Evolutionary conservation across 2,888 invertebrate genomes (phyloP).

Genomic region (Troilus luridus): DNA sequence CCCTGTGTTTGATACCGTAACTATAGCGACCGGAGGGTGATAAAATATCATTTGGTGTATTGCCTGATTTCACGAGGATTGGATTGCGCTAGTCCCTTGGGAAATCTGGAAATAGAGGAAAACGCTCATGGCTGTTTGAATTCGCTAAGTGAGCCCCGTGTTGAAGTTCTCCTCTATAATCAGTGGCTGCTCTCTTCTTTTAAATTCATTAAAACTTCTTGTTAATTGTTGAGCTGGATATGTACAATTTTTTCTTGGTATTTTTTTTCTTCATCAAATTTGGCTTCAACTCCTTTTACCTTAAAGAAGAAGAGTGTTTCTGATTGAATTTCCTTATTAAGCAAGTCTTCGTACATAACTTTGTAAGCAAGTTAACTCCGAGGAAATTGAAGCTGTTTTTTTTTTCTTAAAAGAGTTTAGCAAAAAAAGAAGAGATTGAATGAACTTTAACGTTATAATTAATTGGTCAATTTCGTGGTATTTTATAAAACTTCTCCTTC

Average conservation of each 20-base stretch:
- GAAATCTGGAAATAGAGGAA: conserved; percentile 32
- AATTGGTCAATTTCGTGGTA: background rate
- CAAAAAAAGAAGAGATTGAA: background rate
- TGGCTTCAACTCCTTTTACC: background rate
- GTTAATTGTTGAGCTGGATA: conserved; percentile 5
- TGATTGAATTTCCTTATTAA: conserved; percentile 43
- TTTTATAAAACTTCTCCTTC: background rate
- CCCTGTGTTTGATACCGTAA: background rate
- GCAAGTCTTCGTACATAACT: background rate
- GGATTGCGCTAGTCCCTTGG: background rate
- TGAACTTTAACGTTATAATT: background rate
- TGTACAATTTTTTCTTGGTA: background rate
- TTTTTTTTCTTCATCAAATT: background rate
- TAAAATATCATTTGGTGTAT: conserved; percentile 13
- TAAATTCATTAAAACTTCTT: background rate
- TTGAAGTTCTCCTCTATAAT: background rate
- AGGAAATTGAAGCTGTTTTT: background rate
- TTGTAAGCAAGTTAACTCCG: background rate
- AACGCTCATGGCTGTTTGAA: background rate
- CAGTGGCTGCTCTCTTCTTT: background rate
- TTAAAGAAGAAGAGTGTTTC: background rate
- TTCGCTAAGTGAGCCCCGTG: background rate
- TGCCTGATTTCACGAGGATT: conserved; percentile 17
- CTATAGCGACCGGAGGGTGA: background rate
- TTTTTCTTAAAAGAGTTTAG: background rate